Evolutionary conservation across 2,888 invertebrate genomes (phyloP), one percentile per base, ranked within the genome.

Genomic region (Steinernema scapterisci): DNA sequence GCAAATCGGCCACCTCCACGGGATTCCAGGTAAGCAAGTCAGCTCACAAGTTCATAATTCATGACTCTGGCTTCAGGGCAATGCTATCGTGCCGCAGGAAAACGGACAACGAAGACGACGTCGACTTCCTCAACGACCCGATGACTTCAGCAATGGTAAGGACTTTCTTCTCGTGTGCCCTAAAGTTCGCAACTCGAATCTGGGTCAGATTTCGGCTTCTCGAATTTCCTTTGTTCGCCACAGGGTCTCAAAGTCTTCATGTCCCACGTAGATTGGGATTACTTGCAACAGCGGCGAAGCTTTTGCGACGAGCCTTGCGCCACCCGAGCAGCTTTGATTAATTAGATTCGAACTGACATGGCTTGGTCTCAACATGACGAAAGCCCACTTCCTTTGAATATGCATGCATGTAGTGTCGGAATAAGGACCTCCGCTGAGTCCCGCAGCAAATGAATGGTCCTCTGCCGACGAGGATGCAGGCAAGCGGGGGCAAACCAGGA

Each of bases 311-410:
- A 6, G 63, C 38, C 27, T 31, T 13, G 31, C 52, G 16, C 31
- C 38, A 38, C 25, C 31, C 31, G 2, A 27, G 63, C 27, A 63
- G 27, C 63, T 63, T 63, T 63, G 63, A 63, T 63, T 63, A 63
- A 63, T 63, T 63, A 63, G 63, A 63, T 63, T 63, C 63, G 25
- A 63, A 63, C 63, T 38, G 63, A 63, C 31, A 27, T 27, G 48
- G n/a, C 27, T 38, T 38, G 9, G 31, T 27, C 27, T 63, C 63
- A 63, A 63, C 63, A 63, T 63, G 63, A 27, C 27, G 63, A 63
- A 63, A 27, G 63, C 63, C 63, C 63, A 63, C 63, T 63, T 63
- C 63, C 63, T 63, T 63, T 63, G 63, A 63, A 63, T 63, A 63
- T 63, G 63, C 31, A 63, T 63, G 31, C 63, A 31, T 63, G 63